These are phyloP conservation scores for Urocyon cinereoargenteus DNA, from an alignment of 2,797 vertebrate species.

Conservation along the genomic window DNA sequence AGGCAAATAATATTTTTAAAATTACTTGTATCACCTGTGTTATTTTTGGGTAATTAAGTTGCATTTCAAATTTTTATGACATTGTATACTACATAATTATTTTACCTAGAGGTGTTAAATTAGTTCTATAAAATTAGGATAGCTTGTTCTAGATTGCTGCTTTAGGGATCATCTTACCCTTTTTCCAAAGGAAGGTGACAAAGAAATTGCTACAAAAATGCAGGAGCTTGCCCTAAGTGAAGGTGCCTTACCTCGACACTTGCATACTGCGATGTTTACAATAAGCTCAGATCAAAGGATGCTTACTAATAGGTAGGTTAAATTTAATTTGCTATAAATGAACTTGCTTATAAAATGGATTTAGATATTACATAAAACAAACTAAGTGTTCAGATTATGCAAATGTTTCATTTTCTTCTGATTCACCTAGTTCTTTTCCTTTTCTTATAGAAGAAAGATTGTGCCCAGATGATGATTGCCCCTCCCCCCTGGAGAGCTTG, in stretches of 20 bases:
- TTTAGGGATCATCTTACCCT: slow-evolving; percentile 86
- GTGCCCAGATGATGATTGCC: neutral
- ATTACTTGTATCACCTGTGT: neutral
- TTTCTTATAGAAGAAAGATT: slow-evolving; percentile 20
- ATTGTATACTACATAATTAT: slow-evolving; percentile 15
- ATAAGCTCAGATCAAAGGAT: slow-evolving; percentile 98
- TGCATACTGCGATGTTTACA: slow-evolving; percentile 99
- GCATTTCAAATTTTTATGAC: slow-evolving; percentile 2
- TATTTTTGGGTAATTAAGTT: slow-evolving; percentile 15
- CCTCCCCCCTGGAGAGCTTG: neutral
- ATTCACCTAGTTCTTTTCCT: neutral
- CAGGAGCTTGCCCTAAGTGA: slow-evolving; percentile 99
- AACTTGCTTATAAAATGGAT: slow-evolving; percentile 52
- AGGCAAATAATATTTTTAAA: slow-evolving; percentile 45
- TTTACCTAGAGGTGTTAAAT: slow-evolving; percentile 63
- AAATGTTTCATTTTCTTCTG: slow-evolving; percentile 43
- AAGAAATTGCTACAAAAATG: slow-evolving; percentile 99
- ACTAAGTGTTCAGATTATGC: neutral
- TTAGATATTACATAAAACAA: slow-evolving; percentile 9
- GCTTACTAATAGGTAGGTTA: slow-evolving; percentile 97
- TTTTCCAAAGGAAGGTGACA: slow-evolving; percentile 96
- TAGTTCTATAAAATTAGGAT: slow-evolving; percentile 64
- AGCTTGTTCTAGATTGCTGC: slow-evolving; percentile 82
- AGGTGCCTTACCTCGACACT: slow-evolving; percentile 97
- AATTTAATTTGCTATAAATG: slow-evolving; percentile 69